Conservation (phyloP, 2,113 vertebrate species). For the Myotis yumanensis region DNA sequence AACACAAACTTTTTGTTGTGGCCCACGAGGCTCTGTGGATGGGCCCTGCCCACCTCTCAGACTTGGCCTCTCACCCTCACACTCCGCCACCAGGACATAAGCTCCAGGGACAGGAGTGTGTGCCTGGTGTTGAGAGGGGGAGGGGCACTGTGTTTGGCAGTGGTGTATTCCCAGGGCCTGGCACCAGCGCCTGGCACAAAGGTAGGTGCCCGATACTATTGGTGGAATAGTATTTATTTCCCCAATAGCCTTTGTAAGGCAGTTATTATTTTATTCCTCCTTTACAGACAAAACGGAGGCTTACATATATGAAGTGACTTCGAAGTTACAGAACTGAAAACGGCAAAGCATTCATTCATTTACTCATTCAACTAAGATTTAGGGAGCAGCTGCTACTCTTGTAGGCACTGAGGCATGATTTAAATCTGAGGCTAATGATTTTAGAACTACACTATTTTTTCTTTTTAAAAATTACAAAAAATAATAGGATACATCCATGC, state of each 20-base stretch:
- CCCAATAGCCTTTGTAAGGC: not conserved
- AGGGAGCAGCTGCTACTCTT: not conserved
- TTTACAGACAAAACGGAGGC: not conserved
- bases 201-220: not conserved
- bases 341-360: not conserved
- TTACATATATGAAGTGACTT: not conserved
- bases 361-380: not conserved
- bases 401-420: not conserved
- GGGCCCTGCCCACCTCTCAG: not conserved
- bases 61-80: not conserved
- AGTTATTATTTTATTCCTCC: not conserved
- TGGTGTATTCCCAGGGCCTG: not conserved
- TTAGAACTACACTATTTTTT: not conserved
- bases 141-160: not conserved
- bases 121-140: too few relatives aligned
- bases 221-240: slow-evolving; percentile 1
- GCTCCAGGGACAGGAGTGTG: not conserved
- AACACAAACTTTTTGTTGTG: not conserved
- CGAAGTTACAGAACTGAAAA: not conserved
- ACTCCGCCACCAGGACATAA: not conserved
- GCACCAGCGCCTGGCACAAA: not conserved
- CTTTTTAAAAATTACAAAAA: not conserved
- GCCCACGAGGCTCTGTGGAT: not conserved
- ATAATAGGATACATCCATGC: not conserved
- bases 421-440: not conserved